phyloP scores from a whole-genome alignment of 2,797 vertebrate species.

The Neosalanx taihuensis region DNA sequence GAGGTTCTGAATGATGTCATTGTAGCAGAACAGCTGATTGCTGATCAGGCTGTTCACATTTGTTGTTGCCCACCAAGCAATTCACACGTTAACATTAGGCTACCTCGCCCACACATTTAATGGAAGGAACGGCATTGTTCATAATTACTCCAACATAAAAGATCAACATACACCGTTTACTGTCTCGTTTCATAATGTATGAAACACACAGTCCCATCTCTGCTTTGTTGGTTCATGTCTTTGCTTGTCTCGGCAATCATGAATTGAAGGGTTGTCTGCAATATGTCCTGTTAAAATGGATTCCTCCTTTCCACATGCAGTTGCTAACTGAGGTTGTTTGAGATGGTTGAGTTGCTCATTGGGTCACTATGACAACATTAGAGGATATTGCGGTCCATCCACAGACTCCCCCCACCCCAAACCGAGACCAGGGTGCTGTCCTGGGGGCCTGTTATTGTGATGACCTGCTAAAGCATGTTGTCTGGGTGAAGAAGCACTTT shows the following conservation, averaged over 20 bases:
- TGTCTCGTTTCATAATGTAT: too few species aligned
- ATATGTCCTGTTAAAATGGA: not conserved
- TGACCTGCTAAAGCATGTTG: too few species aligned
- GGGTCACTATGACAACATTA: slow-evolving; percentile 22
- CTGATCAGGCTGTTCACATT: slow-evolving; percentile 31
- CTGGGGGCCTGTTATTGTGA: not conserved
- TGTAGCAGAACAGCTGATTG: slow-evolving; percentile 44
- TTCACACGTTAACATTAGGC: not conserved
- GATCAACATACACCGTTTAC: not conserved
- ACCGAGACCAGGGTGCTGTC: slow-evolving; percentile 15
- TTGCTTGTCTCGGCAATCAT: not conserved
- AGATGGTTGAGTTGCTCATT: slow-evolving; percentile 27
- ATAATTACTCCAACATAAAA: too few species aligned
- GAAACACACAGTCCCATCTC: not conserved
- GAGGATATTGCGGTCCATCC: slow-evolving; percentile 13
- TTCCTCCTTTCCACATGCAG: not conserved
- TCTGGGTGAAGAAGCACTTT: too few species aligned
- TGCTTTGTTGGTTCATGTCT: not conserved
- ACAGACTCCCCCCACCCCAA: slow-evolving; percentile 13
- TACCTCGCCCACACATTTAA: not conserved
- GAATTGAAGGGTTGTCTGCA: not conserved
- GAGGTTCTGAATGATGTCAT: slow-evolving; percentile 40
- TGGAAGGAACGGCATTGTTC: not conserved
- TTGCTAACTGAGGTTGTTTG: slow-evolving; percentile 26
- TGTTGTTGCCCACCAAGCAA: slow-evolving; percentile 20